Percentiles rank a stretch among this genome's conserved stretches.
These are phyloP conservation scores for Danio aesculapii DNA, from an alignment of 2,797 vertebrate species.

Conservation along the genomic window DNA sequence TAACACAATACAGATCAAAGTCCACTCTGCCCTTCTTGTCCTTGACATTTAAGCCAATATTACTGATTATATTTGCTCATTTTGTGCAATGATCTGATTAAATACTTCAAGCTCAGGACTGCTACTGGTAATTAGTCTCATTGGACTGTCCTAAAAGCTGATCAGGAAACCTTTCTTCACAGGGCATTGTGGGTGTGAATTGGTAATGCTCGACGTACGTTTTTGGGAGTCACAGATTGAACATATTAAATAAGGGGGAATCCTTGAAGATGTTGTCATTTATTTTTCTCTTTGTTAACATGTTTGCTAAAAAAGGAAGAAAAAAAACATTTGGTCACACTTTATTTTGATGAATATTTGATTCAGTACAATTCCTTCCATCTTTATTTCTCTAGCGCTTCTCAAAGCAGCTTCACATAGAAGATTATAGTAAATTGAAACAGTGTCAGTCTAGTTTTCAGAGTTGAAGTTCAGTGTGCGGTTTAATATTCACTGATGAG, in stretches of 20 bases:
- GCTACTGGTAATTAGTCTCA: conserved; percentile 35
- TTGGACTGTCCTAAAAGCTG: conserved; percentile 32
- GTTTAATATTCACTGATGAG: no score
- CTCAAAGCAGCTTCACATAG: no score
- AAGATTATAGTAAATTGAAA: no score
- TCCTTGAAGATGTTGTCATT: background rate
- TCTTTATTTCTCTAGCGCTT: no score
- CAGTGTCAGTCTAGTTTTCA: no score
- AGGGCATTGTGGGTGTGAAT: conserved; percentile 24
- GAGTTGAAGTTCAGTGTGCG: no score
- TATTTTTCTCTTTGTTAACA: background rate
- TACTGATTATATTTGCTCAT: conserved; percentile 2
- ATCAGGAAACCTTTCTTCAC: conserved; percentile 41
- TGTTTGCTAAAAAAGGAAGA: no score
- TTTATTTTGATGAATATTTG: no score
- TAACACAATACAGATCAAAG: conserved; percentile 64
- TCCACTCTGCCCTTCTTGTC: conserved; percentile 19
- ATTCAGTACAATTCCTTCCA: no score
- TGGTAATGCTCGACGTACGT: conserved; percentile 18
- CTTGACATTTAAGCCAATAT: conserved; percentile 4
- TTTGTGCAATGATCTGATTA: conserved; percentile 21
- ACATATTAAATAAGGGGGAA: conserved; percentile 5
- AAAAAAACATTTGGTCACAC: no score
- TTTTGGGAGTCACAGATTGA: conserved; percentile 19
- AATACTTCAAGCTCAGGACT: conserved; percentile 26